phyloP scores from a whole-genome alignment of 2,113 vertebrate species.

The Propithecus coquereli region DNA sequence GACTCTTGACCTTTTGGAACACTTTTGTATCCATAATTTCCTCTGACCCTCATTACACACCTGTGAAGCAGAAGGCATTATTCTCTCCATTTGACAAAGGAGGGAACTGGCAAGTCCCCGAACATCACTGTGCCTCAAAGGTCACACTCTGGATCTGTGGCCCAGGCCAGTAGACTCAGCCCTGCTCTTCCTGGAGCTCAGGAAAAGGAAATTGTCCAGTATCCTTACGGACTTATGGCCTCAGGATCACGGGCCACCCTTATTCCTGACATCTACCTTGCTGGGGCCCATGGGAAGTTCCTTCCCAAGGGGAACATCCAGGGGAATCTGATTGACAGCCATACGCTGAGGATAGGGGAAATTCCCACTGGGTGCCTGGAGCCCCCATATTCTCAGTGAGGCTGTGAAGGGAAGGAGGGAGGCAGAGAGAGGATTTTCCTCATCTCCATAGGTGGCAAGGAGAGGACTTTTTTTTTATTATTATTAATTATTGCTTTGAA shows the following conservation, averaged over 20 bases:
- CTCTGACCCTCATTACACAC: background rate
- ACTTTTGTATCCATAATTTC: background rate
- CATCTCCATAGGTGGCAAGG: background rate
- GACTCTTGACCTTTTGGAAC: background rate
- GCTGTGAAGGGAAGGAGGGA: background rate
- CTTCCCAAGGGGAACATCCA: background rate
- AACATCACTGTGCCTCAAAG: background rate
- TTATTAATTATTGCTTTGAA: background rate
- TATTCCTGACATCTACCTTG: background rate
- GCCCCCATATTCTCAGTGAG: background rate
- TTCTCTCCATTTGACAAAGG: background rate
- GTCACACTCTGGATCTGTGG: background rate
- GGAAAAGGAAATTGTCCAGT: background rate
- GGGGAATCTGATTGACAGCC: background rate
- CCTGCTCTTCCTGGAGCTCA: background rate
- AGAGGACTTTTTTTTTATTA: background rate
- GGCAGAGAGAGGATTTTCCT: background rate
- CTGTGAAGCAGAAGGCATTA: background rate
- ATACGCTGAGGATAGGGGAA: background rate
- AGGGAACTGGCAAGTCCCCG: background rate
- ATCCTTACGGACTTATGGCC: background rate
- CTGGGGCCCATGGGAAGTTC: background rate
- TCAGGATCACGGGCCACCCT: background rate
- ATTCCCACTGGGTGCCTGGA: background rate
- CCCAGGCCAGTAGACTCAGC: background rate